phyloP scores from a whole-genome alignment of 2,113 vertebrate genomes.

The Echinops telfairi region DNA sequence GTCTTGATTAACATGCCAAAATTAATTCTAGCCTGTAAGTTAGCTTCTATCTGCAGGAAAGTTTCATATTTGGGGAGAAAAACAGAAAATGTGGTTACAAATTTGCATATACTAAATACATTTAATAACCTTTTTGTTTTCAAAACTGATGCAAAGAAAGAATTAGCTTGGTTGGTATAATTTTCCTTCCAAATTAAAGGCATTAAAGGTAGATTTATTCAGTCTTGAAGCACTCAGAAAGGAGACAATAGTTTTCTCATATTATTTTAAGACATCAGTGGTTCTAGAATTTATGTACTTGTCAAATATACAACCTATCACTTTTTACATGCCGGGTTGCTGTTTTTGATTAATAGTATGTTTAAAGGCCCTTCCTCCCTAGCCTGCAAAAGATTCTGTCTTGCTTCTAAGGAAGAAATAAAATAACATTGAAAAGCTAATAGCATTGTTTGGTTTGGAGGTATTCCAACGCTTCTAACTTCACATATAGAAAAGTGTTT shows the following conservation, averaged over 20 bases:
- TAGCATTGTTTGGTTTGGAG: conserved; percentile 39
- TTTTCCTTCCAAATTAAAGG: not conserved
- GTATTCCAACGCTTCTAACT: conserved; percentile 39
- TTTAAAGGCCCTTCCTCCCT: not conserved
- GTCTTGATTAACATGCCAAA: conserved; percentile 10
- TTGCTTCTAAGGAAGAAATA: conserved; percentile 51
- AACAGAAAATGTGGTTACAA: not conserved
- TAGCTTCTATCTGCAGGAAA: conserved; percentile 27
- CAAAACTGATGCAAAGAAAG: not conserved
- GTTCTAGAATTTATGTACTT: not conserved
- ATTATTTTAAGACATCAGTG: conserved; percentile 38
- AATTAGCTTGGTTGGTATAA: not conserved
- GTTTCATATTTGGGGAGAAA: conserved; percentile 22
- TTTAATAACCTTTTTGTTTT: conserved; percentile 16
- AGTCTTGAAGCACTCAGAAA: conserved; percentile 1
- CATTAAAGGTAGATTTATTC: conserved; percentile 10
- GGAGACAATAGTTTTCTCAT: not conserved
- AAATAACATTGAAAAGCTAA: conserved; percentile 35
- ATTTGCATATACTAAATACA: not conserved
- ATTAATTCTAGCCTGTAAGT: not conserved
- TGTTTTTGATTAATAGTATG: conserved; percentile 17
- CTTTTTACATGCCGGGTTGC: not conserved
- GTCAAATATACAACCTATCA: not conserved
- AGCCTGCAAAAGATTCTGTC: conserved; percentile 26
- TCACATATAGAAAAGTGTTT: conserved; percentile 61